Evolutionary conservation across 2,113 vertebrate genomes (phyloP), one percentile per base, ranked within the genome.

Genomic region (Psophia crepitans): DNA sequence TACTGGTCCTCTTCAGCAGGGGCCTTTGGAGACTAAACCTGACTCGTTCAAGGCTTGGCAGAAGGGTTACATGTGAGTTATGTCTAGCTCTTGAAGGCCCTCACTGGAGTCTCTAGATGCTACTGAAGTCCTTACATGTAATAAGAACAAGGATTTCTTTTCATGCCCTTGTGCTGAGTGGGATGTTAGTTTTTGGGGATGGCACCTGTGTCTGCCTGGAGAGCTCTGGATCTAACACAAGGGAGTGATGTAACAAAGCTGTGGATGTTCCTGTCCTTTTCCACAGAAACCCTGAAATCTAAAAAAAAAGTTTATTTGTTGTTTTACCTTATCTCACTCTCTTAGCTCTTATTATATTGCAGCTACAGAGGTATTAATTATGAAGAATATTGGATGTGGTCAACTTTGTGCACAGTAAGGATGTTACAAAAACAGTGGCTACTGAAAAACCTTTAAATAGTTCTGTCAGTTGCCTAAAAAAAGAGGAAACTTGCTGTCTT

Each of bases 391-490:
- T 75, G 73, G 16, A 71, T 65, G 26, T 69, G 26, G 26, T 84
- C 57, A 78, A 84, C 76, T 84, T 90, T 82, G 63, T 75, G 23
- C 35, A 46, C 28, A 53, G 39, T 92, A 75, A 81, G 57, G 37
- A 60, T 91, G 33, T 85, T 95, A 51, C 32, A 65, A 79, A 71
- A 94, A 60, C 12, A 69, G 7, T 3, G 0, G 10, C 56, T 89
- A 76, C 63, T 92, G 65, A 89, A 88, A 89, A 89, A 37, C 32
- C 83, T 86, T 97, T 96, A 96, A 97, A 96, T 96, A 97, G 91
- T 84, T 76, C 58, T 39, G 57, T 63, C 65, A 63, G 43, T 92
- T 49, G 91, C 33, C 44, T 71, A 43, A 76, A 87, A 87, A 96
- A 97, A 96, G 95, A 89, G 95, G 97, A 94, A 97, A 91, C 54